These are phyloP conservation scores for Coleophora deauratella DNA, from an alignment of 2,888 invertebrate genomes.

Conservation along the genomic window DNA sequence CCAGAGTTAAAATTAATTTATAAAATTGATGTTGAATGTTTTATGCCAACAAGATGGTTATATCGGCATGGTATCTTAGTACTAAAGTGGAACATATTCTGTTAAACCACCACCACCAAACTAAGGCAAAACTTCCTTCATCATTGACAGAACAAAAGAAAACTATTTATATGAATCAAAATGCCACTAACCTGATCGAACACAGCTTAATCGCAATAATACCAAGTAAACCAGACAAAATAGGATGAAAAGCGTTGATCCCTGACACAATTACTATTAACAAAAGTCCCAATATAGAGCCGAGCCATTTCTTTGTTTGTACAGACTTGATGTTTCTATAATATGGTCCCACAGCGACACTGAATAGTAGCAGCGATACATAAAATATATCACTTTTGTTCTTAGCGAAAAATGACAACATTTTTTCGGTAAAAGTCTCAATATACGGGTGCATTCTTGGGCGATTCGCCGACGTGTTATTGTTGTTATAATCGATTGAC, in stretches of 20 bases:
- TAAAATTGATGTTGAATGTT: no score
- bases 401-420: conserved; percentile 68
- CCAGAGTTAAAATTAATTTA: no score
- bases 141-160: no score
- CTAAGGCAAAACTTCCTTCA: no score
- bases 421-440: conserved; percentile 17
- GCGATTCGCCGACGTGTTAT: no score
- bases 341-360: conserved; percentile 80
- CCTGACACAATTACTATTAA: conserved; percentile 56
- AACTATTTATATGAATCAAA: no score
- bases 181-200: conserved; percentile 44
- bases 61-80: no score
- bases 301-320: conserved; percentile 67
- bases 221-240: conserved; percentile 47
- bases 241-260: conserved; percentile 50
- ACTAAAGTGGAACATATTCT: no score
- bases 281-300: conserved; percentile 56
- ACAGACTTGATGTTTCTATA: conserved; percentile 67
- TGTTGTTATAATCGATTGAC: no score
- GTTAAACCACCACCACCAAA: no score
- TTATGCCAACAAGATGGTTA: no score
- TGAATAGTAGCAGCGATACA: conserved; percentile 77
- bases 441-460: no score
- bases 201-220: conserved; percentile 49
- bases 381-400: conserved; percentile 84